phyloP scores from a whole-genome alignment of 1,140 invertebrate genomes.

The Drosophila littoralis region DNA sequence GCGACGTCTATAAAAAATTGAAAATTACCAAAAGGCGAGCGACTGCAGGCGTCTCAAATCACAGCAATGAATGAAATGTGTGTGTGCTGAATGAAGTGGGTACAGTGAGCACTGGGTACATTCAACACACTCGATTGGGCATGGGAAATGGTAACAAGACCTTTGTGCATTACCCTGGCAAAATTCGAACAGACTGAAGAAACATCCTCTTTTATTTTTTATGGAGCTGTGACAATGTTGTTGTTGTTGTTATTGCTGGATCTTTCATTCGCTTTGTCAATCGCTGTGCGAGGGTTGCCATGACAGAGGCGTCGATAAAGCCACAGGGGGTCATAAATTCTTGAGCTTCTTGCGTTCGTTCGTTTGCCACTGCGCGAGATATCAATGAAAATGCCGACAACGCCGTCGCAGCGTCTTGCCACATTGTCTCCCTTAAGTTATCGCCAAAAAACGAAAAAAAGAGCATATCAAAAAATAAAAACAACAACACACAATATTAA shows the following conservation, averaged over 20 bases:
- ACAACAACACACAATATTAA: slow-evolving; percentile 22
- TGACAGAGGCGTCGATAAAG: slow-evolving; percentile 78
- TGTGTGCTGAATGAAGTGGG: slow-evolving; percentile 73
- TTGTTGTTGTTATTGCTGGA: slow-evolving; percentile 50
- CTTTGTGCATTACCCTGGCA: slow-evolving; percentile 4
- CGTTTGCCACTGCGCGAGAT: slow-evolving; percentile 66
- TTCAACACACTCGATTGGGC: slow-evolving; percentile 26
- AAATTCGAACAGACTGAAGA: slow-evolving; percentile 21
- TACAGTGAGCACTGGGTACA: slow-evolving; percentile 42
- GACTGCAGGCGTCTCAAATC: slow-evolving; percentile 53
- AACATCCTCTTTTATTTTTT: slow-evolving; percentile 18
- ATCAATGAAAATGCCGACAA: slow-evolving; percentile 71
- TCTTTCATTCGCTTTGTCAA: slow-evolving; percentile 72
- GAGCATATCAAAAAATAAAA: slow-evolving; percentile 2
- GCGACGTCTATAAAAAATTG: slow-evolving; percentile 68
- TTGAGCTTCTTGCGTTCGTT: slow-evolving; percentile 78
- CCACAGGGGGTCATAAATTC: slow-evolving; percentile 80
- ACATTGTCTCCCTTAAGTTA: slow-evolving; percentile 63
- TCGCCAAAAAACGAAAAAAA: slow-evolving; percentile 64
- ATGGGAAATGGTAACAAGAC: slow-evolving; percentile 35
- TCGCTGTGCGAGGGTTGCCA: slow-evolving; percentile 47
- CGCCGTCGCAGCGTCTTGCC: slow-evolving; percentile 38
- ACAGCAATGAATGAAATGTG: slow-evolving; percentile 68
- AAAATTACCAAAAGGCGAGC: slow-evolving; percentile 57
- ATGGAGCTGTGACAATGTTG: slow-evolving; percentile 40